These are phyloP conservation scores for Oreohelix idahoensis DNA, from an alignment of 1,140 invertebrate genomes.

Conservation along the genomic window DNA sequence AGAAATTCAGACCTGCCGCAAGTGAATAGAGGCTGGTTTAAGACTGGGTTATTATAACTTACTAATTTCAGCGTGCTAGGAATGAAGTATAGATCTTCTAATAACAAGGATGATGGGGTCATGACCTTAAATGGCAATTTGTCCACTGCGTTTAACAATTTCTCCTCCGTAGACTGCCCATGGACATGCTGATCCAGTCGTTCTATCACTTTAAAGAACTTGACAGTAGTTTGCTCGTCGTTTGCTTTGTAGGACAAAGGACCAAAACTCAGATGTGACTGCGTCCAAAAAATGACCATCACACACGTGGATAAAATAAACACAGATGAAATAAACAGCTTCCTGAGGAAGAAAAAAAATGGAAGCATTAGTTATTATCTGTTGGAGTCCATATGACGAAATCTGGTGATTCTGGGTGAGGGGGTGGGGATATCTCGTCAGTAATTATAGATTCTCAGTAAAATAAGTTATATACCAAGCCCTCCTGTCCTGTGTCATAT, in stretches of 20 bases:
- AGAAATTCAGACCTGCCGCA: neutral
- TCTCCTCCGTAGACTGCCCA: neutral
- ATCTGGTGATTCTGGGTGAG: no score
- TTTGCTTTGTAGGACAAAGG: neutral
- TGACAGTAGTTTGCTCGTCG: neutral
- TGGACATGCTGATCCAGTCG: neutral
- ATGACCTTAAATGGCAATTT: constrained; percentile 8
- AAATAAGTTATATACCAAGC: no score
- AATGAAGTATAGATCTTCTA: constrained; percentile 29
- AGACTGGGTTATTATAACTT: neutral
- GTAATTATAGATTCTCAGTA: no score
- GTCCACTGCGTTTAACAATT: neutral
- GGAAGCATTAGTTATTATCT: no score
- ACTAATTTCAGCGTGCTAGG: neutral
- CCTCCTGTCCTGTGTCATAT: no score
- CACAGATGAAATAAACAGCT: neutral
- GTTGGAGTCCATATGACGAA: no score
- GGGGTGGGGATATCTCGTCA: no score
- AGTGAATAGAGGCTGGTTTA: neutral
- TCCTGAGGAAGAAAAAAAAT: neutral
- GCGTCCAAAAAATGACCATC: neutral
- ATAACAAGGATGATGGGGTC: constrained; percentile 3
- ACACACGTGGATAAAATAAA: neutral
- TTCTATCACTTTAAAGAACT: neutral
- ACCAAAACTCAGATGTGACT: neutral